Base-by-base conservation (phyloP, 1,140 invertebrate genomes). In the Acromyrmex echinatior region DNA sequence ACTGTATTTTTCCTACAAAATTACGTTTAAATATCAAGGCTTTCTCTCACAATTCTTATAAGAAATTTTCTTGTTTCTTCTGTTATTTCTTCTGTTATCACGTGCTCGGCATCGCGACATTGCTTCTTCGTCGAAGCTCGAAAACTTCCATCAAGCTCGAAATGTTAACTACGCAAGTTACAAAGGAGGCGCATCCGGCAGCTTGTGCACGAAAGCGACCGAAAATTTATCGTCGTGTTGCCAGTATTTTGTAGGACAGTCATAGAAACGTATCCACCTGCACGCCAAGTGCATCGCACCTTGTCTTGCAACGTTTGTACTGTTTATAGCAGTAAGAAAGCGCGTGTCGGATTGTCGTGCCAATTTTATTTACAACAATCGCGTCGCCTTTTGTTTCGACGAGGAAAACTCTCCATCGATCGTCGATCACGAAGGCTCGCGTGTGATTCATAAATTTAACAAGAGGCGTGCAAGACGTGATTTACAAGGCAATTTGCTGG, bases 351-450 rank as follows among this genome's bases (percentile, higher is more conserved):
- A 81, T 77, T 91, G 85, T 89, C 86, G 86, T 86, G 86, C 58
- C 73, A 53, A 87, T 82, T 86, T 87, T 62, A 82, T 86, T 87
- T 62, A 82, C 45, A 60, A 85, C 51, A 51, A 74, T 31, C 53
- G 10, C 21, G 7, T 39, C 68, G 70, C 74, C 70, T 71, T 63
- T 49, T 63, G 49, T 58, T 70, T 80, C 76, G 18, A 49, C 45
- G 39, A 45, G 53, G 51, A 53, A 86, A 71, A 45, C n/a, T 45
- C 78, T 31, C 53, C 16, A 80, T 86, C 58, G 45, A 58, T 62
- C 70, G 45, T 63, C n/a, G 71, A 73, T 89, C 88, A 58, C 88
- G 66, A 84, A 89, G 70, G 80, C 74, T 87, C 78, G 88, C 28
- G 58, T 58, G 58, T 60, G 49, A 79, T 86, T 86, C 80, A 62